Evolutionary conservation across 2,113 vertebrate species (phyloP).

Genomic region (Apteryx mantelli): DNA sequence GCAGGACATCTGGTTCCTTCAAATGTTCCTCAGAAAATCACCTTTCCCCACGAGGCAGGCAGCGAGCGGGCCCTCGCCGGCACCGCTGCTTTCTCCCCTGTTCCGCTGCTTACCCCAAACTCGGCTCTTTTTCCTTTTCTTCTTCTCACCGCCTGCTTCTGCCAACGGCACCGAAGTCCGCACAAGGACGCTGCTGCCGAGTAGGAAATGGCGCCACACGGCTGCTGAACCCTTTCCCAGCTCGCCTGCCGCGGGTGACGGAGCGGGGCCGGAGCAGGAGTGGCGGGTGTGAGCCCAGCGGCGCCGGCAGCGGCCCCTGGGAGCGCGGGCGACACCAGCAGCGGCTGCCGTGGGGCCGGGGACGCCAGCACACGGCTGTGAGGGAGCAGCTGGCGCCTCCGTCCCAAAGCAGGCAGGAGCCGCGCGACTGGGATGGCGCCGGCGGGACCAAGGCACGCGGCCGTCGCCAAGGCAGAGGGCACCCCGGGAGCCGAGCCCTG

Average conservation of each 20-base stretch:
- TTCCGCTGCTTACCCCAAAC: background rate
- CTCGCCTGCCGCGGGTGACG: too few species aligned
- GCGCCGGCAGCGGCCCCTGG: too few species aligned
- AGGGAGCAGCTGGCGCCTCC: too few species aligned
- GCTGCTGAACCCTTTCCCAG: background rate
- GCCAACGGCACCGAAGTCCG: background rate
- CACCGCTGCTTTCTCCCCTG: too few species aligned
- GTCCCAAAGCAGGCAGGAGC: too few species aligned
- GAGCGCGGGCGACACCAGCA: too few species aligned
- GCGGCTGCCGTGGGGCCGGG: too few species aligned
- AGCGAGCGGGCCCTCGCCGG: too few species aligned
- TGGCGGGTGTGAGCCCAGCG: background rate
- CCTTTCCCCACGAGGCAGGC: background rate
- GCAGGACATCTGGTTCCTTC: background rate
- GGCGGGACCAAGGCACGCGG: too few species aligned
- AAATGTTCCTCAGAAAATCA: background rate
- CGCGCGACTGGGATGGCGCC: too few species aligned
- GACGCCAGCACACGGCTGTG: too few species aligned
- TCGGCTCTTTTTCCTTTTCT: background rate
- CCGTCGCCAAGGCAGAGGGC: too few species aligned
- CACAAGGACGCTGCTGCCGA: background rate
- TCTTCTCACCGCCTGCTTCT: background rate
- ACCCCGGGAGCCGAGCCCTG: rapidly evolving
- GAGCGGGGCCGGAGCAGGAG: background rate
- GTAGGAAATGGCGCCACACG: background rate